These are phyloP conservation scores for Xiphophorus birchmanni DNA, from an alignment of 2,797 vertebrate genomes.

Conservation along the genomic window DNA sequence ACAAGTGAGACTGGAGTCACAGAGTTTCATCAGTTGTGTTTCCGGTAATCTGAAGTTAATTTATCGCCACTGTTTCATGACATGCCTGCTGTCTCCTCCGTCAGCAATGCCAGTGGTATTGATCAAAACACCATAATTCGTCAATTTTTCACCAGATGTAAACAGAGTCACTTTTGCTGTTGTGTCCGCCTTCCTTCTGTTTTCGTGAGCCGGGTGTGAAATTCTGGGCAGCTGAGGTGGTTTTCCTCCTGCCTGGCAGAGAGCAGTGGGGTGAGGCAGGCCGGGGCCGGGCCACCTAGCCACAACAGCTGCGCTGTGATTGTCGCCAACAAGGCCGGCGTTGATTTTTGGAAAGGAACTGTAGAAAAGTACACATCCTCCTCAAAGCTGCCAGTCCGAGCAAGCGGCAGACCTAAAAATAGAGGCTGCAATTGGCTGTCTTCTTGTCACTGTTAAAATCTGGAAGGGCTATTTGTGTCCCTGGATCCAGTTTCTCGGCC, in stretches of 20 bases:
- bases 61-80: slow-evolving; percentile 56
- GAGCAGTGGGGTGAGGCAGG: slow-evolving; percentile 66
- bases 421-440: slow-evolving; percentile 77
- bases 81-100: slow-evolving; percentile 17
- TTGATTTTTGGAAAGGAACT: slow-evolving; percentile 87
- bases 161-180: slow-evolving; percentile 58
- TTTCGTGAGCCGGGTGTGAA: slow-evolving; percentile 69
- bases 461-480: slow-evolving; percentile 59
- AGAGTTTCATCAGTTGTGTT: slow-evolving; percentile 36
- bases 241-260: slow-evolving; percentile 54
- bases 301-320: slow-evolving; percentile 82
- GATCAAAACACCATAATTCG: slow-evolving; percentile 64
- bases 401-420: slow-evolving; percentile 74
- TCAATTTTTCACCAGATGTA: slow-evolving; percentile 47
- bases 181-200: slow-evolving; percentile 63
- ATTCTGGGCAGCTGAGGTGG: slow-evolving; percentile 38
- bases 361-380: slow-evolving; percentile 84
- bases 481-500: slow-evolving; percentile 15
- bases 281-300: slow-evolving; percentile 71
- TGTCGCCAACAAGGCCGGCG: slow-evolving; percentile 78
- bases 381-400: slow-evolving; percentile 73
- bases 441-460: slow-evolving; percentile 72
- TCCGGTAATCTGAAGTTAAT: slow-evolving; percentile 53
- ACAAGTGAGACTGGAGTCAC: slow-evolving; percentile 16
- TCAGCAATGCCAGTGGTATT: slow-evolving; percentile 38